These are phyloP conservation scores for Danaus chrysippus DNA, from an alignment of 2,888 invertebrate genomes.

Conservation along the genomic window DNA sequence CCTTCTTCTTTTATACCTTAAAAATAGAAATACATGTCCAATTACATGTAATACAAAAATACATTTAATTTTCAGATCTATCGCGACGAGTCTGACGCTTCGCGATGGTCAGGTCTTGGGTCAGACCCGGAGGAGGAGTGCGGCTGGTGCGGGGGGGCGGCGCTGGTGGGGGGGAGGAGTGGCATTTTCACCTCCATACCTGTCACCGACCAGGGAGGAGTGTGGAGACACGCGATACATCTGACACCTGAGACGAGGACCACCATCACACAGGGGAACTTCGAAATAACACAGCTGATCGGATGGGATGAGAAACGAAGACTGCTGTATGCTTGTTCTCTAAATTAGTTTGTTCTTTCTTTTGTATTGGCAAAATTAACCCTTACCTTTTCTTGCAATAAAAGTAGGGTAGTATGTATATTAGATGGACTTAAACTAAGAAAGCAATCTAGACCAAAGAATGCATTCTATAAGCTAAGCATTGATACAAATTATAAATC, in stretches of 20 bases:
- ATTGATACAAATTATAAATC: too few relatives aligned
- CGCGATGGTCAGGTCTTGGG: conserved; percentile 72
- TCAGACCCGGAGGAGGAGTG: conserved; percentile 66
- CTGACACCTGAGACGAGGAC: conserved; percentile 49
- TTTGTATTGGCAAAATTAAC: too few relatives aligned
- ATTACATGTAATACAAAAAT: not conserved
- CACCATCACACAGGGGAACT: conserved; percentile 85
- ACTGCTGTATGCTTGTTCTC: conserved; percentile 77
- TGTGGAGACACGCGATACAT: conserved; percentile 65
- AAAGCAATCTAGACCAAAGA: too few relatives aligned
- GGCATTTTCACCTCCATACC: conserved; percentile 71
- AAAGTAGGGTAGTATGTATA: too few relatives aligned
- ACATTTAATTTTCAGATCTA: conserved; percentile 48
- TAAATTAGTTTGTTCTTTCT: not conserved
- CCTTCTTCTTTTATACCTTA: too few relatives aligned
- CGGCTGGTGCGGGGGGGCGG: conserved; percentile 69
- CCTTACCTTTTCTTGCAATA: too few relatives aligned
- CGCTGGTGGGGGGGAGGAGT: conserved; percentile 55
- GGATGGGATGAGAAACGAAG: conserved; percentile 88
- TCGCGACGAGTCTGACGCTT: conserved; percentile 64
- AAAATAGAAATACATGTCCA: too few relatives aligned
- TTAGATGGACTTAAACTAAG: too few relatives aligned
- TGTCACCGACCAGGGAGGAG: conserved; percentile 70
- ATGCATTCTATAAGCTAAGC: too few relatives aligned
- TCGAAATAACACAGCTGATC: conserved; percentile 85